A percentile compares a stretch with the other conserved stretches of the same genome.
Conservation (phyloP, 2,113 vertebrate species). For the Ceyx melanurus region DNA sequence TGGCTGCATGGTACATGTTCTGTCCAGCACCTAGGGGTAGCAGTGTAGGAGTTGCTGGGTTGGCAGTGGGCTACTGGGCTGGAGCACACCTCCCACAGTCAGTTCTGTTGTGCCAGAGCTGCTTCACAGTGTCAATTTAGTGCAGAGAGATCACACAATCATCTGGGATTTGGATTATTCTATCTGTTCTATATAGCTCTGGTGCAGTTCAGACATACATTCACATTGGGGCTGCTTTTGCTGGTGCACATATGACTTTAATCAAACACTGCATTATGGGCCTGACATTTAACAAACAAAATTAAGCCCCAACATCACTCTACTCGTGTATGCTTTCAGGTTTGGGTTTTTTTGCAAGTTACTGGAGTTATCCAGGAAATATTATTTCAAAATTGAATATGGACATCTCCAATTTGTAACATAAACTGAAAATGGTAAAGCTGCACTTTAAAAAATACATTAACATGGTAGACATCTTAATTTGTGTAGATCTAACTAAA, state of each 20-base stretch:
- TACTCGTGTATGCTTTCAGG: neutral
- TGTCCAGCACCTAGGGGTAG: rapidly evolving
- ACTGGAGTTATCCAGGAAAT: neutral
- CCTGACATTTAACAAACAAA: neutral
- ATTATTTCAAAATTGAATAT: neutral
- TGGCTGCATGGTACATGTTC: neutral
- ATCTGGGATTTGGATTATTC: neutral
- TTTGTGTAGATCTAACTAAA: neutral
- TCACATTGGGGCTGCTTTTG: neutral
- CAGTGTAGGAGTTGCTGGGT: rapidly evolving
- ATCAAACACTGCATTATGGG: neutral
- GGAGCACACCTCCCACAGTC: neutral
- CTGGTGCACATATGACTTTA: neutral
- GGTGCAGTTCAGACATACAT: neutral
- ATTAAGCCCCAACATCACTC: neutral
- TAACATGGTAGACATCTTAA: neutral
- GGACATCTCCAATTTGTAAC: neutral
- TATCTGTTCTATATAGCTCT: neutral
- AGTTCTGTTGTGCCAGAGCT: neutral
- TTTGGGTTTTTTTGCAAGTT: neutral
- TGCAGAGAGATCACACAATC: neutral
- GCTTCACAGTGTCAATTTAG: neutral
- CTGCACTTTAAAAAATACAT: neutral
- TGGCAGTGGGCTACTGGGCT: neutral
- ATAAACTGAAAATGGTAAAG: neutral